Evolutionary conservation across 2,113 vertebrate species (phyloP), one percentile per base, ranked within the genome.

Genomic region (Archocentrus centrarchus): DNA sequence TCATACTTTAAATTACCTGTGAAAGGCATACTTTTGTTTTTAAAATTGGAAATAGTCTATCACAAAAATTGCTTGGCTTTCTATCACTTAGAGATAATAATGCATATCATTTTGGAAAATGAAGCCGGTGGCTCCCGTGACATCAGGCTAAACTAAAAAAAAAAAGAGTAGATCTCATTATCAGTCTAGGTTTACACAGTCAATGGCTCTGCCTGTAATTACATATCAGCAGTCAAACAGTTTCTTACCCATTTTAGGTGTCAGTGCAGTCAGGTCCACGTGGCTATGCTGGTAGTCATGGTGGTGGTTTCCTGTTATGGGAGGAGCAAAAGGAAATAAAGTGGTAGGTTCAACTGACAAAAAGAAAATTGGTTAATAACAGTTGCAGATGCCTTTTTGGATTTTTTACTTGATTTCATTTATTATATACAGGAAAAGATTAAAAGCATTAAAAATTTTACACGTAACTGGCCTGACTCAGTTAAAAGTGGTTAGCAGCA

Each of bases 211-310:
- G 44, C 44, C 6, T 55, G 27, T 35, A 32, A 55, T 11, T 32
- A 53, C 6, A 5, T 3, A 27, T 57, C 22, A 2, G 35, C 11
- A 55, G 55, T n/a, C 14, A 7, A 18, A 9, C 58, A 17, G 18
- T 10, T 24, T 73, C 97, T 98, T 96, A 98, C 98, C 98, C 83
- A 97, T 96, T 94, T 97, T 97, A 81, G 97, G 98, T 70, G 97
- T 98, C 94, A 98, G 97, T 55, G 96, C 96, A 10, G 96, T 96
- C 93, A 99, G 96, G 77, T 98, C 97, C 94, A 97, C 96, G 93
- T 98, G 97, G 92, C 98, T 99, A 61, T 93, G 94, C 84, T 94
- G 95, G 94, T 97, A 98, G 89, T 97, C 97, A 77, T 96, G 97
- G 75, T 97, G 97, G 90, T 97, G 98, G 95, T 97, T 97, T 93